Percentiles rank a stretch among this genome's conserved stretches.
Evolutionary conservation across 1,140 invertebrate genomes (phyloP).

Genomic region (Habropoda laboriosa): DNA sequence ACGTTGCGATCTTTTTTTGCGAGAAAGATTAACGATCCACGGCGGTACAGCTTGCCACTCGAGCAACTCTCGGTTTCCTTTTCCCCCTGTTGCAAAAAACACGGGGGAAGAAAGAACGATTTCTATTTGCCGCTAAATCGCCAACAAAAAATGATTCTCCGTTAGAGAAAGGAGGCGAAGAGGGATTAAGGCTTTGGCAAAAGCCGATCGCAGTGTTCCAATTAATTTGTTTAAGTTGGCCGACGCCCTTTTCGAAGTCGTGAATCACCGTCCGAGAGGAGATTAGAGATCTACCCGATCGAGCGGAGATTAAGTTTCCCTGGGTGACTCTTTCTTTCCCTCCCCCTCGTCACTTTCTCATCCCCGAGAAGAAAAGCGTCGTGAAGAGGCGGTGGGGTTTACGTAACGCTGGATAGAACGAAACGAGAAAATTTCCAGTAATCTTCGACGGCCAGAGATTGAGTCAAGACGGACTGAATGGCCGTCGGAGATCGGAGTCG

Average conservation of each 20-base stretch:
- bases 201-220: slow-evolving; percentile 17
- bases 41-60: not conserved
- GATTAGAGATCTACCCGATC: slow-evolving; percentile 65
- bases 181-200: not conserved
- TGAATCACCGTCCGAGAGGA: slow-evolving; percentile 39
- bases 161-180: not conserved
- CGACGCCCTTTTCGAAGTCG: slow-evolving; percentile 33
- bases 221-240: slow-evolving; percentile 56
- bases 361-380: not conserved
- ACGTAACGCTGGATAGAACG: slow-evolving; percentile 16
- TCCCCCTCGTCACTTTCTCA: not conserved
- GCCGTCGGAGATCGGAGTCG: slow-evolving; percentile 51
- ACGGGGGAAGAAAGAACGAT: not conserved
- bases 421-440: slow-evolving; percentile 66
- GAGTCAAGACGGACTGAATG: slow-evolving; percentile 55
- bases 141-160: not conserved
- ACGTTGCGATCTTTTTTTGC: not conserved
- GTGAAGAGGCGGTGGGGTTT: not conserved
- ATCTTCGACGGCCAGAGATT: slow-evolving; percentile 62
- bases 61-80: not conserved
- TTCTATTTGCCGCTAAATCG: not conserved
- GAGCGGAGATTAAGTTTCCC: slow-evolving; percentile 57
- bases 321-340: not conserved
- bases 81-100: too few species aligned
- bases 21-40: slow-evolving; percentile 5